phyloP scores from a whole-genome alignment of 2,113 vertebrate species.

The Saimiri boliviensis region DNA sequence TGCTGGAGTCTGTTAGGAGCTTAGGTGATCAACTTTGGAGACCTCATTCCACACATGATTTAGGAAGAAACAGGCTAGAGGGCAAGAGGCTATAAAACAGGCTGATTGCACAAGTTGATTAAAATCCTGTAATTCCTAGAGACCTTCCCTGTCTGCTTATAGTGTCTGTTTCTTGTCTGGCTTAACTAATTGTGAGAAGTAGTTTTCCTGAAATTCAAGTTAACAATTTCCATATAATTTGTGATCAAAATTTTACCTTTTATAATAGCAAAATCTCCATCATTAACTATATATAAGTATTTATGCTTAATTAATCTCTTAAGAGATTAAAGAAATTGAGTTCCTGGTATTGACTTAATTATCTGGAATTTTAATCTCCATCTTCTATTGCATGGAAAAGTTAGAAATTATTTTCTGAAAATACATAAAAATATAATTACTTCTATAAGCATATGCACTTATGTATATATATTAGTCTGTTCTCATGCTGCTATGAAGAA shows the following conservation, averaged over 20 bases:
- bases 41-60: no score
- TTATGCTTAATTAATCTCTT: neutral
- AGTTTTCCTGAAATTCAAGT: neutral
- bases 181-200: neutral
- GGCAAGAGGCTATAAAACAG: no score
- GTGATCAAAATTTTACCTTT: neutral
- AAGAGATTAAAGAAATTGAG: neutral
- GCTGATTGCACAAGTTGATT: no score
- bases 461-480: no score
- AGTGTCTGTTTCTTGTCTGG: neutral
- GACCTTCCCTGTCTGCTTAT: no score
- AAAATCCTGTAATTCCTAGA: no score
- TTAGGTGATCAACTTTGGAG: no score
- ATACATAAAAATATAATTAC: no score
- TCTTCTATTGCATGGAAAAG: neutral
- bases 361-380: neutral
- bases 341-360: neutral
- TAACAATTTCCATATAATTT: neutral
- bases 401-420: neutral
- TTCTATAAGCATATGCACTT: no score
- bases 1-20: no score
- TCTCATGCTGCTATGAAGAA: no score
- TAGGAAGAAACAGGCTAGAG: no score
- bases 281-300: neutral
- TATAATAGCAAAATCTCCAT: neutral